phyloP scores from a whole-genome alignment of 2,797 vertebrate genomes.

The Leucoraja ocellata region DNA sequence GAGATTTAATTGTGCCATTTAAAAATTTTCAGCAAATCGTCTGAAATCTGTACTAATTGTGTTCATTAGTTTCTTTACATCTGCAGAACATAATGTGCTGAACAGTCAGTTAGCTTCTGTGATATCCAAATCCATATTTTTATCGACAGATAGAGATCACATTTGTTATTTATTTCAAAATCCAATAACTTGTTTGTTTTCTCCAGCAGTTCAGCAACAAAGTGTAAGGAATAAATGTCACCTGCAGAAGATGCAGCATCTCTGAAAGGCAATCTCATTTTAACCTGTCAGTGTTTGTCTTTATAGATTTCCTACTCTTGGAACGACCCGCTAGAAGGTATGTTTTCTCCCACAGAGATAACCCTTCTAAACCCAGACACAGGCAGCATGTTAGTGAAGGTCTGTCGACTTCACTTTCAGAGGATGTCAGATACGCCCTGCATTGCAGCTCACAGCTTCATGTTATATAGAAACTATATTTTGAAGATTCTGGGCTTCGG shows the following conservation, averaged over 20 bases:
- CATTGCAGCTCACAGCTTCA: neutral
- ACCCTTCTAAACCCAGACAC: neutral
- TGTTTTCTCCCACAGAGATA: neutral
- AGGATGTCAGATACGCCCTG: neutral
- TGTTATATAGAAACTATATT: neutral
- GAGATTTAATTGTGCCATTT: neutral
- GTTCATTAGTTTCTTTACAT: neutral
- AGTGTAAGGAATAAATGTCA: neutral
- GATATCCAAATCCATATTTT: neutral
- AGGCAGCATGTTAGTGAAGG: neutral
- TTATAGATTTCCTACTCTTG: neutral
- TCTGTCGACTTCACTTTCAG: neutral
- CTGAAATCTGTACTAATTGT: neutral
- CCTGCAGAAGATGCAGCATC: neutral
- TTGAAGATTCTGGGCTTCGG: neutral
- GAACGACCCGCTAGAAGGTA: slow-evolving; percentile 10
- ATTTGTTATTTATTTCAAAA: slow-evolving; percentile 23
- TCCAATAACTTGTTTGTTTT: neutral
- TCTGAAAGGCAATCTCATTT: slow-evolving; percentile 10
- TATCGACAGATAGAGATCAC: neutral
- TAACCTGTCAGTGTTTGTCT: slow-evolving; percentile 5
- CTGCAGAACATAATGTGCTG: neutral
- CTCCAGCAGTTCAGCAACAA: neutral
- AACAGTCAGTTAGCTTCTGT: neutral
- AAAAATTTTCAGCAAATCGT: neutral